Evolutionary conservation across 2,113 vertebrate species (phyloP).

Genomic region (Megaceryle maxima): DNA sequence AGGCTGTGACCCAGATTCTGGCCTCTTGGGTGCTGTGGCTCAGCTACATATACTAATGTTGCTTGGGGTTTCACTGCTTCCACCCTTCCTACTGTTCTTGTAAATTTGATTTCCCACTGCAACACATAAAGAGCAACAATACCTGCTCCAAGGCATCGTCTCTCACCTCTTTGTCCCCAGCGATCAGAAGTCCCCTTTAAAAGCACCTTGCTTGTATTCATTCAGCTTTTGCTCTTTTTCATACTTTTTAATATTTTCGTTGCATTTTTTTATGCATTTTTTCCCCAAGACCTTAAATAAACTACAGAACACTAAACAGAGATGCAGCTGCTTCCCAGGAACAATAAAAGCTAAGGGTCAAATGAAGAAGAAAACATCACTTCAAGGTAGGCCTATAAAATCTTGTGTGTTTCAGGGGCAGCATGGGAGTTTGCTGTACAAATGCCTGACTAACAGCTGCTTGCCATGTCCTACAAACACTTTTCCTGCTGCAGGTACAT

Average conservation of each 20-base stretch:
- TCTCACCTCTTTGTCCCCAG: constrained; percentile 27
- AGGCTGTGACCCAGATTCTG: constrained; percentile 65
- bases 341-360: constrained; percentile 47
- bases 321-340: neutral
- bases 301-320: neutral
- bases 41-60: constrained; percentile 52
- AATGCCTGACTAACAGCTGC: constrained; percentile 19
- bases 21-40: constrained; percentile 63
- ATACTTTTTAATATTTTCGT: neutral
- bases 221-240: neutral
- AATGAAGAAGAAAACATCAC: constrained; percentile 25
- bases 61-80: constrained; percentile 60
- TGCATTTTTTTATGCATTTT: neutral
- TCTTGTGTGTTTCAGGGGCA: neutral
- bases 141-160: constrained; percentile 14
- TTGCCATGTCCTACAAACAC: constrained; percentile 15
- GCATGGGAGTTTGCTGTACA: fast-evolving
- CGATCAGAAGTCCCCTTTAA: neutral
- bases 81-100: constrained; percentile 58
- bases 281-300: neutral
- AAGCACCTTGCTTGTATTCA: neutral
- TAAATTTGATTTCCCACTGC: constrained; percentile 63
- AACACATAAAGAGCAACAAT: constrained; percentile 64
- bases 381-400: constrained; percentile 32
- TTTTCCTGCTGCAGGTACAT: neutral